Evolutionary conservation across 2,888 invertebrate genomes (phyloP), one percentile per base, ranked within the genome.

Genomic region (Andrena fulva): DNA sequence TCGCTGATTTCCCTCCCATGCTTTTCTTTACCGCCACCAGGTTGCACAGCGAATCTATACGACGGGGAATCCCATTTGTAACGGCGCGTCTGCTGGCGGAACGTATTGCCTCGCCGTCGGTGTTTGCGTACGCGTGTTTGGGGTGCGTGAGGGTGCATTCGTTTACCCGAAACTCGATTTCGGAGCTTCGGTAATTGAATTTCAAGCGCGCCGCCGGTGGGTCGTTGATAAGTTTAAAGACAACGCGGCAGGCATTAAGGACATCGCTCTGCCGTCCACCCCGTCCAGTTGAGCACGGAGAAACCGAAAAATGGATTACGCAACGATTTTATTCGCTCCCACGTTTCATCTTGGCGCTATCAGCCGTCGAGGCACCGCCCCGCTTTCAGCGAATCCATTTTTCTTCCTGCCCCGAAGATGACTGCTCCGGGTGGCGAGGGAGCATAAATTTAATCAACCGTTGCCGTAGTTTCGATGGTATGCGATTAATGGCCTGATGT

Each of bases 141-240:
- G 79, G 72, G 50, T 56, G 80, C 86, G 86, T 70, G 87, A 89
- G 86, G 87, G 89, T 84, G 89, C 90, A 89, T 90, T 89, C 90
- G 86, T 88, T 89, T 84, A 85, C 78, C 77, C 67, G 84, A 87
- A 90, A 90, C 77, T 89, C 87, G 85, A 90, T 90, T 90, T 82
- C 82, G 80, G 70, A 74, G 79, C 75, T 80, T 76, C 60, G 69
- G 78, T 88, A 85, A 90, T 90, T 86, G 85, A 88, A 89, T 89
- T 84, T 87, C 84, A 63, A 87, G 78, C 76, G 67, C 68, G 63
- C 73, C 66, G 59, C 67, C 77, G 63, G 63, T 54, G 27, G 69
- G 59, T 27, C 66, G 59, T 20, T 54, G 72, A 72, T 76, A 75
- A 62, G 69, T 64, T 73, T 69, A 67, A 76, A 66, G 72, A 29